A percentile compares a stretch with the other conserved stretches of the same genome.
These are phyloP conservation scores for Netelia inedita DNA, from an alignment of 2,888 invertebrate genomes.

Conservation along the genomic window DNA sequence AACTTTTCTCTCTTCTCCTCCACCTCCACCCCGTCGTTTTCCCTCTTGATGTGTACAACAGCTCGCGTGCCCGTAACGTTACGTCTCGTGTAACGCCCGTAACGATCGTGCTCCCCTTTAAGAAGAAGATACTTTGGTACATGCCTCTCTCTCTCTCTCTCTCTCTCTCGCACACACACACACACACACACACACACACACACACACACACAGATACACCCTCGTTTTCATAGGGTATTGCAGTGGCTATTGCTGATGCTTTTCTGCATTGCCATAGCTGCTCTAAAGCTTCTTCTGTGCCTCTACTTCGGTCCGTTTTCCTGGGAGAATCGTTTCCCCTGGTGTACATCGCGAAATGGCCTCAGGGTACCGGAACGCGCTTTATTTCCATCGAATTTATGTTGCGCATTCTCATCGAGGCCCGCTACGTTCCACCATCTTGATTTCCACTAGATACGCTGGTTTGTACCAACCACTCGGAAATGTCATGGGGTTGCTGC, in stretches of 20 bases:
- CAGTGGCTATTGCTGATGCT: conserved; percentile 24
- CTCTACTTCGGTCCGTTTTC: conserved; percentile 22
- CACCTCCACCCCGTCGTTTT: conserved; percentile 15
- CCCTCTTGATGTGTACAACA: neutral
- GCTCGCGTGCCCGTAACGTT: conserved; percentile 20
- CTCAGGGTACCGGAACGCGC: neutral
- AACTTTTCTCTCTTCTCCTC: neutral
- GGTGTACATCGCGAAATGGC: conserved; percentile 27
- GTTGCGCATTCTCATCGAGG: conserved; percentile 27
- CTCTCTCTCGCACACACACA: neutral
- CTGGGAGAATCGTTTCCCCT: conserved; percentile 11
- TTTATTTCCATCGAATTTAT: conserved; percentile 47
- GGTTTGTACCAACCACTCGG: conserved; percentile 6
- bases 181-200: no score
- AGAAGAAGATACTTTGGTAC: conserved; percentile 52
- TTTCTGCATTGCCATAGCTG: conserved; percentile 22
- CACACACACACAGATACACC: no score
- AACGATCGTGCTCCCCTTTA: conserved; percentile 38
- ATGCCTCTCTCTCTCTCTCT: neutral
- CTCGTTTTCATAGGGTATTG: neutral
- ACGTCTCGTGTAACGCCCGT: conserved; percentile 6
- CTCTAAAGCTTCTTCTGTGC: conserved; percentile 13
- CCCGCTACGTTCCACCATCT: conserved; percentile 5
- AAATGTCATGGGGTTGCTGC: no score
- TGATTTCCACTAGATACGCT: no score